Percentiles rank a stretch among this genome's conserved stretches.
Conservation (phyloP, 2,113 vertebrate species). For the Triplophysa siluroides region DNA sequence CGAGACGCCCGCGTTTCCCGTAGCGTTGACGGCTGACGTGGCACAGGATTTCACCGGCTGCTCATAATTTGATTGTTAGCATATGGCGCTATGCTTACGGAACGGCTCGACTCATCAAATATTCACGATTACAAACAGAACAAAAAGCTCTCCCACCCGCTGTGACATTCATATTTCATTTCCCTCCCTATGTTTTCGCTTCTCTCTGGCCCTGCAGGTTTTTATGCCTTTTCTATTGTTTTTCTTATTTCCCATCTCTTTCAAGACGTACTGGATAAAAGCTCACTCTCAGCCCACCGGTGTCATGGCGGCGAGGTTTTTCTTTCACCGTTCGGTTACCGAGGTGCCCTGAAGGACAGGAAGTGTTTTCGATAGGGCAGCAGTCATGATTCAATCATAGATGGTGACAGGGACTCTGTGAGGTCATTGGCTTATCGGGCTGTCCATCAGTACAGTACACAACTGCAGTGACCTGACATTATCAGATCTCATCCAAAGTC, state of each 20-base stretch:
- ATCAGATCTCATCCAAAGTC: conserved; percentile 25
- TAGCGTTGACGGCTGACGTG: conserved; percentile 9
- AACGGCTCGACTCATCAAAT: conserved; percentile 51
- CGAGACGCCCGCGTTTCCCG: background rate
- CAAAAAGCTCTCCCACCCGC: conserved; percentile 43
- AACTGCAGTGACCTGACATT: conserved; percentile 2
- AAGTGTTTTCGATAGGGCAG: background rate
- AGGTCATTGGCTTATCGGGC: conserved; percentile 19
- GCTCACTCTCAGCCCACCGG: background rate
- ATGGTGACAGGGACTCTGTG: background rate
- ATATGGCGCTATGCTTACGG: conserved; percentile 48
- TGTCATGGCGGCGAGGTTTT: background rate
- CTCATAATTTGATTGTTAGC: conserved; percentile 49
- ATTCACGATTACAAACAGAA: conserved; percentile 57
- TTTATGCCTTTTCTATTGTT: background rate
- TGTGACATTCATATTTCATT: conserved; percentile 52
- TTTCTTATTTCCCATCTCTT: background rate
- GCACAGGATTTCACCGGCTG: background rate
- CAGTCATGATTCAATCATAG: conserved; percentile 2
- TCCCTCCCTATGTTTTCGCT: conserved; percentile 22
- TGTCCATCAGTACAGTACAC: conserved; percentile 12
- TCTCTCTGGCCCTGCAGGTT: conserved; percentile 1
- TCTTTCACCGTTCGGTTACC: background rate
- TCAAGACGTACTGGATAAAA: background rate
- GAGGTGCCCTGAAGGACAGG: background rate